Base-by-base conservation (phyloP, 2,888 invertebrate genomes). In the Calameuta filiformis region DNA sequence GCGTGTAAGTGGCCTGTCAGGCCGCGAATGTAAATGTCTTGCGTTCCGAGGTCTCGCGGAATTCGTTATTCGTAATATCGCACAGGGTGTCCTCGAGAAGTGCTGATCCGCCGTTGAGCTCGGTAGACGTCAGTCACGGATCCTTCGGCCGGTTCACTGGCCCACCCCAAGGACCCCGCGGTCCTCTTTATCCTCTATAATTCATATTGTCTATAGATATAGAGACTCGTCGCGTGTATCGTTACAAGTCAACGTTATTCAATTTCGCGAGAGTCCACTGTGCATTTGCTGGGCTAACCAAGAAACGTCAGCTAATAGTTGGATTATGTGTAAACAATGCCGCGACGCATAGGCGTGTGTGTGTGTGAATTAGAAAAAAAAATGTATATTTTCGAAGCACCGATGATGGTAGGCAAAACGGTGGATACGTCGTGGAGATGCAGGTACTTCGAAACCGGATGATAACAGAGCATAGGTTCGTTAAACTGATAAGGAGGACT, bases 161-260 rank as follows among this genome's bases (percentile, higher is more conserved):
- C 86, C 87, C 84, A 31, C 86, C 84, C 85, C 87, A 86, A 87
- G 87, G 87, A 87, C 84, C 84, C 71, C 71, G 12, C 31, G 31
- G 33, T 71, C 12, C 33, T 15, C 15, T 23, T 12, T 34, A 15
- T 34, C 31, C 71, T 4, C 12, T 12, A 12, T 1, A 31, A 12
- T 15, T 31, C 31, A 9, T 30, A 56, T 23, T 2, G 56, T 23
- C 23, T 23, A 56, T 56, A 9, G 9, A 15, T 2, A 9, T 0
- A 56, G 56, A 56, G 0, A 56, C 23, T 9, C 6, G 56, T 23
- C 4, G 23, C 23, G 56, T 1, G 40, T 23, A 23, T 40, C 15
- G 40, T 56, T 23, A 56, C 56, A 9, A 56, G 56, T 56, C 9
- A 23, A 2, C 9, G 23, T 56, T 56, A 56, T 56, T 56, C 9